Conservation (phyloP, 2,797 vertebrate genomes). For the Arctocebus calabarensis region DNA sequence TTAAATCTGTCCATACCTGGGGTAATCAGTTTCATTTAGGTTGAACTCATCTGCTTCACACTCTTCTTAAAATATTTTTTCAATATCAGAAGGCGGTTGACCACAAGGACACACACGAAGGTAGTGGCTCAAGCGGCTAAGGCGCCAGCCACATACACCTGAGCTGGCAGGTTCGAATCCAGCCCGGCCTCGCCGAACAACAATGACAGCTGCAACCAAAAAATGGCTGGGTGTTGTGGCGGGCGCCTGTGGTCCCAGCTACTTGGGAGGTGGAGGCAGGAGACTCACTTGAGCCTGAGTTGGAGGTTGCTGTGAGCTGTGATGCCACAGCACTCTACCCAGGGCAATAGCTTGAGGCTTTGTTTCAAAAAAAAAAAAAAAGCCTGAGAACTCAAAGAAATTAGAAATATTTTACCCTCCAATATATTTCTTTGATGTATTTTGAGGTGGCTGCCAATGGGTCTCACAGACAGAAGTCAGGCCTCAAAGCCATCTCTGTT, state of each 20-base stretch:
- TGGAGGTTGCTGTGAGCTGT: too few relatives aligned
- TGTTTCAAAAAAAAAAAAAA: background rate
- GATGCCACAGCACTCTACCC: too few relatives aligned
- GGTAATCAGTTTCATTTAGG: background rate
- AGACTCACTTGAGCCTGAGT: too few relatives aligned
- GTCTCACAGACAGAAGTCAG: background rate
- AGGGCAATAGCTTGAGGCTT: too few relatives aligned
- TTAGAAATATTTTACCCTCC: background rate
- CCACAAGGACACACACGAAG: background rate
- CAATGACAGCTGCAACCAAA: too few relatives aligned
- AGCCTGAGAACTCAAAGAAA: background rate
- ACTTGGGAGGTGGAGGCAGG: too few relatives aligned
- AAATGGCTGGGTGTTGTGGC: too few relatives aligned
- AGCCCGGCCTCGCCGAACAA: too few relatives aligned
- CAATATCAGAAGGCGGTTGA: background rate
- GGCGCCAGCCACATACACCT: too few relatives aligned
- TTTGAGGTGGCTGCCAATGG: background rate
- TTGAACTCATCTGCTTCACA: background rate
- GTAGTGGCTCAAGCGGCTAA: background rate
- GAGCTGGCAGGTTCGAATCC: too few relatives aligned
- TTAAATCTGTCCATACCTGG: background rate
- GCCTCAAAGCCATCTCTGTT: background rate
- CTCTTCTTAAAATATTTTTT: conserved; percentile 25
- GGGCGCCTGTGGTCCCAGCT: too few relatives aligned
- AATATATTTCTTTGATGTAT: background rate